A percentile compares a stretch with the other conserved stretches of the same genome.
These are phyloP conservation scores for Esox masquinongy DNA, from an alignment of 2,797 vertebrate species.

Conservation along the genomic window DNA sequence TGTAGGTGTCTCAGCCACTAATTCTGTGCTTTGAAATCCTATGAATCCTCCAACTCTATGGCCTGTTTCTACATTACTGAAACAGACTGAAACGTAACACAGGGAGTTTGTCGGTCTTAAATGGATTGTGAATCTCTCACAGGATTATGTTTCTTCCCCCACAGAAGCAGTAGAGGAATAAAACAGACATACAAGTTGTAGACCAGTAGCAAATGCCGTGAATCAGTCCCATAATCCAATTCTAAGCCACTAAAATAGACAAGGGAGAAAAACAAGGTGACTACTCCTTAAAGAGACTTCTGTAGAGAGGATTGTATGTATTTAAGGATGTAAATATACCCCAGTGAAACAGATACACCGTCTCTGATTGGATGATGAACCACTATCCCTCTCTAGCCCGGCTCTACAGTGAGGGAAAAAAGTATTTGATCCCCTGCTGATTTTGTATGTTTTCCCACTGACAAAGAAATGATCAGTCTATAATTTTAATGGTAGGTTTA, in stretches of 20 bases:
- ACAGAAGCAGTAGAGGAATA: conserved; percentile 34
- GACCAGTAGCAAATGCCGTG: conserved; percentile 42
- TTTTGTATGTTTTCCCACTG: too few species aligned
- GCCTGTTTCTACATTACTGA: conserved; percentile 36
- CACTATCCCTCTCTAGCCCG: not conserved
- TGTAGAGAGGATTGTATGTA: not conserved
- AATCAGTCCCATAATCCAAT: conserved; percentile 48
- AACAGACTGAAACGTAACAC: not conserved
- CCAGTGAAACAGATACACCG: conserved; percentile 15
- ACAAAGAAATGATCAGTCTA: too few species aligned
- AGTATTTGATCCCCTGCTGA: too few species aligned
- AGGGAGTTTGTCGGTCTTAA: conserved; percentile 13
- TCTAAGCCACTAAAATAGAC: conserved; percentile 38
- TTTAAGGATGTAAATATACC: not conserved
- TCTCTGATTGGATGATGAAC: not conserved
- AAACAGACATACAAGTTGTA: conserved; percentile 50
- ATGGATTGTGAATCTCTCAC: conserved; percentile 48
- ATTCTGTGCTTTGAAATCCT: not conserved
- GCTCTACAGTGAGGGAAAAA: too few species aligned
- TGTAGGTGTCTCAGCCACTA: not conserved
- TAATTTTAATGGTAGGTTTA: too few species aligned
- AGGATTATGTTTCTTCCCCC: conserved; percentile 52
- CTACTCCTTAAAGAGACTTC: conserved; percentile 51
- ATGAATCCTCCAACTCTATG: conserved; percentile 25
- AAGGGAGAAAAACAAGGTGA: conserved; percentile 14